Percentiles rank a stretch among this genome's conserved stretches.
phyloP scores from a whole-genome alignment of 1,140 invertebrate species.

The Nasonia longicornis region DNA sequence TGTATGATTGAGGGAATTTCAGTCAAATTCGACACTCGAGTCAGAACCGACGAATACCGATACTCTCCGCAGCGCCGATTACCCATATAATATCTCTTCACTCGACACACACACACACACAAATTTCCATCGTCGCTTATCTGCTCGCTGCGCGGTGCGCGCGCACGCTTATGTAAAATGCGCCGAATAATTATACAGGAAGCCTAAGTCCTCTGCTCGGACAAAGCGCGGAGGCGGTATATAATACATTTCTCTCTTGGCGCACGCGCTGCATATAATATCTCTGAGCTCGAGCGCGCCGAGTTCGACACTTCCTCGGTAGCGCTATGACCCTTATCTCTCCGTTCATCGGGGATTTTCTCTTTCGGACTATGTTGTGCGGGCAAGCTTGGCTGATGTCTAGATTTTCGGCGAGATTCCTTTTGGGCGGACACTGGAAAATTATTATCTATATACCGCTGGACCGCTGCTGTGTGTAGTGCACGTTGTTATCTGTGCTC shows the following conservation, averaged over 20 bases:
- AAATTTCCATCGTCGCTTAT: background rate
- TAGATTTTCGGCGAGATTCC: background rate
- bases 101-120: background rate
- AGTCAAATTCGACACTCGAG: too few relatives aligned
- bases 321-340: background rate
- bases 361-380: background rate
- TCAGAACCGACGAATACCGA: too few relatives aligned
- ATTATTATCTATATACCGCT: background rate
- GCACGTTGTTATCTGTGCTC: background rate
- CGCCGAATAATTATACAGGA: slow-evolving; percentile 15
- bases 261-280: slow-evolving; percentile 10
- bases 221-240: slow-evolving; percentile 12
- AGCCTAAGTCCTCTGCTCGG: background rate
- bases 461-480: background rate
- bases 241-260: background rate
- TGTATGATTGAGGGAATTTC: too few relatives aligned
- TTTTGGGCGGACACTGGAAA: background rate
- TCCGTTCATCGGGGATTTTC: background rate
- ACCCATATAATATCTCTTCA: too few relatives aligned
- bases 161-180: background rate
- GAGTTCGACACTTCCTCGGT: background rate
- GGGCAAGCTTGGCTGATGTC: background rate
- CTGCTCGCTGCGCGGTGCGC: background rate
- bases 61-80: too few relatives aligned
- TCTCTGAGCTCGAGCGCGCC: background rate